Conservation (phyloP, 2,113 vertebrate genomes). For the Delphinapterus leucas region DNA sequence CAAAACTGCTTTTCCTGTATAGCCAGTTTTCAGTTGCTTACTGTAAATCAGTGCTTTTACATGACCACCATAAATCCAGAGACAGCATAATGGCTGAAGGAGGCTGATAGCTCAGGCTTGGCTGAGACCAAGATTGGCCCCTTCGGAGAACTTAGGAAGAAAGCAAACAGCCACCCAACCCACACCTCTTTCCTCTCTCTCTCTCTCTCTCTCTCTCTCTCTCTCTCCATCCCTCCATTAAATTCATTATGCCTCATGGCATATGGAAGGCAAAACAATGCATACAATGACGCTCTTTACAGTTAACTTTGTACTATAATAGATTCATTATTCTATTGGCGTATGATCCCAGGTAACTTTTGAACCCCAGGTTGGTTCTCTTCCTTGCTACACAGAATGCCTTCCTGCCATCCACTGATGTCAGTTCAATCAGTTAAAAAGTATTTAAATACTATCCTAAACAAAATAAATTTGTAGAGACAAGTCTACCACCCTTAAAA, state of each 20-base stretch:
- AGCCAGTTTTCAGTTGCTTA: constrained; percentile 47
- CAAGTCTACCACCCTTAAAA: background rate
- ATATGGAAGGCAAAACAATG: background rate
- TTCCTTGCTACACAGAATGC: background rate
- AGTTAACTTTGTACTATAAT: background rate
- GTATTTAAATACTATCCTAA: background rate
- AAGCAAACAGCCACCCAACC: background rate
- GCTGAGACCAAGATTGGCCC: background rate
- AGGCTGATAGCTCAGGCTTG: background rate
- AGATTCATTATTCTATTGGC: background rate
- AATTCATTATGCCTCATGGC: background rate
- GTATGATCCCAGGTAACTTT: background rate
- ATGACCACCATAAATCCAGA: constrained; percentile 16
- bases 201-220: background rate
- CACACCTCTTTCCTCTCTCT: background rate
- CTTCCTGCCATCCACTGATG: background rate
- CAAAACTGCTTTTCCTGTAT: constrained; percentile 32
- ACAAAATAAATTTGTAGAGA: background rate
- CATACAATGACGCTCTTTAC: background rate
- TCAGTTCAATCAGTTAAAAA: background rate
- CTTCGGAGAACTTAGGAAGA: background rate
- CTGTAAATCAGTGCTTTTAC: constrained; percentile 20
- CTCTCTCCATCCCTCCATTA: background rate
- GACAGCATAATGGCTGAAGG: background rate
- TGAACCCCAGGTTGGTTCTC: background rate